A percentile compares a stretch with the other conserved stretches of the same genome.
Conservation (phyloP, 2,888 invertebrate genomes). For the Eupithecia insigniata region DNA sequence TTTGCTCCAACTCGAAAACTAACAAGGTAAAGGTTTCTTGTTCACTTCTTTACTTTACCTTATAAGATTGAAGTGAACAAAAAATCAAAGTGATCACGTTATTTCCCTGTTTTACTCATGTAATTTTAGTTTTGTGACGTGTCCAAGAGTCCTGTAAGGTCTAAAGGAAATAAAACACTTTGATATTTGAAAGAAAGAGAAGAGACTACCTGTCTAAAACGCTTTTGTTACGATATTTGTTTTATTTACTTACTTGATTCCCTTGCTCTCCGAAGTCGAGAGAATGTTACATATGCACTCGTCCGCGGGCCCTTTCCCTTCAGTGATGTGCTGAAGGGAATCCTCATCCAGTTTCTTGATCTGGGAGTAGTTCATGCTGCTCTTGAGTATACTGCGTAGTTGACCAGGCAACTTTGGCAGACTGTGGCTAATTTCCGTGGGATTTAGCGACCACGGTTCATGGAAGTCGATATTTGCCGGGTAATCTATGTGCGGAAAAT, state of each 20-base stretch:
- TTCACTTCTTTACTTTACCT: no score
- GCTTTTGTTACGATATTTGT: no score
- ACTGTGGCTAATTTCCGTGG: not conserved
- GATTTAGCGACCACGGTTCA: not conserved
- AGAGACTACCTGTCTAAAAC: no score
- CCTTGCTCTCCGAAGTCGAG: conserved; percentile 45
- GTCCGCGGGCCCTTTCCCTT: conserved; percentile 58
- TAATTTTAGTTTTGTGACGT: no score
- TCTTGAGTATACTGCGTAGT: conserved; percentile 1
- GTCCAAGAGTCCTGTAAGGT: no score
- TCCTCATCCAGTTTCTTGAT: conserved; percentile 60
- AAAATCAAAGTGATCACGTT: no score
- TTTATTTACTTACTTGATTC: conserved; percentile 23
- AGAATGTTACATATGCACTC: conserved; percentile 60
- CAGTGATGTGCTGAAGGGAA: conserved; percentile 51
- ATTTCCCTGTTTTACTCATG: no score
- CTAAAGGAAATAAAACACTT: no score
- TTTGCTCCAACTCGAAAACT: no score
- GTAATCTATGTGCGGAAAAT: not conserved
- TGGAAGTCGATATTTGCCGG: not conserved
- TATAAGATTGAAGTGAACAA: no score
- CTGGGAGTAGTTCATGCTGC: conserved; percentile 53
- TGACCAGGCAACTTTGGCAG: not conserved
- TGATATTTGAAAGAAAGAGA: no score
- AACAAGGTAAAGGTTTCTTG: no score